These are phyloP conservation scores for Gracilinanus agilis DNA, from an alignment of 2,113 vertebrate species.

Conservation along the genomic window DNA sequence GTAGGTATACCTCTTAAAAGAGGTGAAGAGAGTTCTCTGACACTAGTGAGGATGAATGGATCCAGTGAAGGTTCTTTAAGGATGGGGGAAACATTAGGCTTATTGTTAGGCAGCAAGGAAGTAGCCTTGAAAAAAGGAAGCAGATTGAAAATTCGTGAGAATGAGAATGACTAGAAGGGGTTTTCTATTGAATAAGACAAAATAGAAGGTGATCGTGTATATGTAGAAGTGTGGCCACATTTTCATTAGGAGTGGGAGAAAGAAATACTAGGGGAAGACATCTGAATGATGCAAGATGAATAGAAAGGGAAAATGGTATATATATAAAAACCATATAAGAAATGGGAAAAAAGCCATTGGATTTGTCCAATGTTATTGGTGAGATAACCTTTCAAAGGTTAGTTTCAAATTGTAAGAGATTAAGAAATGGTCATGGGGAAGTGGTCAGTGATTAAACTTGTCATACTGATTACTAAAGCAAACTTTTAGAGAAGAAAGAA, in stretches of 20 bases:
- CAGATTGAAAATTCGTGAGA: neutral
- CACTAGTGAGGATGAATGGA: neutral
- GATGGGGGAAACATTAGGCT: neutral
- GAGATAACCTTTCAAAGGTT: neutral
- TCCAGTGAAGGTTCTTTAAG: neutral
- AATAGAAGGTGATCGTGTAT: too few species aligned
- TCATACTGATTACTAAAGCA: neutral
- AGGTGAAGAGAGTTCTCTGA: neutral
- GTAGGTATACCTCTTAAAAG: neutral
- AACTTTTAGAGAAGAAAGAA: neutral
- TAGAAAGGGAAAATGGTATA: neutral
- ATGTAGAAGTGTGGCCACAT: too few species aligned
- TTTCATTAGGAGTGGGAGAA: neutral
- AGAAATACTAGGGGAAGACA: neutral
- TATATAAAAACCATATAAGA: neutral
- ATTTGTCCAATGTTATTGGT: neutral
- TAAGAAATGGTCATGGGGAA: neutral
- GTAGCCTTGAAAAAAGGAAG: neutral
- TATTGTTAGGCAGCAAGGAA: neutral
- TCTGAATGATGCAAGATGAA: neutral
- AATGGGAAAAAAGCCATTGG: neutral
- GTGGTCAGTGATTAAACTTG: neutral
- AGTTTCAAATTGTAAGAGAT: neutral
- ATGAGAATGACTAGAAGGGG: neutral
- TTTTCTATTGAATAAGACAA: neutral